Conservation (phyloP, 2,888 invertebrate genomes). For the Leptinotarsa juncta region DNA sequence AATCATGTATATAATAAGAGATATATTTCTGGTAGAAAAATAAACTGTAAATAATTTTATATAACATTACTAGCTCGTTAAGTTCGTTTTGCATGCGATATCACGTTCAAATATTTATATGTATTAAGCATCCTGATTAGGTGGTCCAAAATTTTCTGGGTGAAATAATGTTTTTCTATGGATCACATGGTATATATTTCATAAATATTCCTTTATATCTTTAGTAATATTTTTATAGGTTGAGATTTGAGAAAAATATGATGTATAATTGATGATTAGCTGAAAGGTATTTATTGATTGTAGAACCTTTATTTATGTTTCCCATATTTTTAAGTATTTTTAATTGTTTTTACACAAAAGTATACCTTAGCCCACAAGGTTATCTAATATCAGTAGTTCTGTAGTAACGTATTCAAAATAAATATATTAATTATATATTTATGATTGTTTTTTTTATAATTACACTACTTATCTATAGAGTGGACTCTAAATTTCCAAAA, state of each 20-base stretch:
- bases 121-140: not conserved
- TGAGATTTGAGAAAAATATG: conserved; percentile 5
- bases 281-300: conserved; percentile 36
- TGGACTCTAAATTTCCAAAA: too few relatives aligned
- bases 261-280: conserved; percentile 16
- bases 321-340: conserved; percentile 35
- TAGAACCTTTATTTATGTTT: conserved; percentile 42
- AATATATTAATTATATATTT: conserved; percentile 14
- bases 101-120: conserved; percentile 2
- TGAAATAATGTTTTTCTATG: conserved; percentile 3
- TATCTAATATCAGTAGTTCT: conserved; percentile 47
- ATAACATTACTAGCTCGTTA: not conserved
- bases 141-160: conserved; percentile 8
- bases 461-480: not conserved
- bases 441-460: conserved; percentile 2
- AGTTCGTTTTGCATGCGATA: conserved; percentile 5
- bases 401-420: conserved; percentile 48
- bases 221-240: conserved; percentile 21
- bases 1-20: conserved; percentile 20
- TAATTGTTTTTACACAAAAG: conserved; percentile 41
- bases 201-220: conserved; percentile 14
- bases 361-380: conserved; percentile 40
- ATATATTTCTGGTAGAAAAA: conserved; percentile 20
- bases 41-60: conserved; percentile 12
- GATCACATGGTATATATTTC: conserved; percentile 20